Percentiles rank a stretch among this genome's conserved stretches.
Conservation (phyloP, 2,113 vertebrate species). For the Laticauda laticaudata region DNA sequence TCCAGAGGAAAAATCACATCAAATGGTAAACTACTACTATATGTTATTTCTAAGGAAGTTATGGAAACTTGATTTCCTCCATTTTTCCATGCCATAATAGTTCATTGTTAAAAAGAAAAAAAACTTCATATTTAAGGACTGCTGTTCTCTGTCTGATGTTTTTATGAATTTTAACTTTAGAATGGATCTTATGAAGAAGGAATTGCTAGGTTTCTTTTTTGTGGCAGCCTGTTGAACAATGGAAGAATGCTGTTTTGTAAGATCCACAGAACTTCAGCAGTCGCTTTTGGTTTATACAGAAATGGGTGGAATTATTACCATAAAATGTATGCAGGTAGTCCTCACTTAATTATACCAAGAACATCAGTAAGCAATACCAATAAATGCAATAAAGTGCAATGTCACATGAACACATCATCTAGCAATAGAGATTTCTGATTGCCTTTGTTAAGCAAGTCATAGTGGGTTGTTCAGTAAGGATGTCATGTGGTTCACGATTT, state of each 20-base stretch:
- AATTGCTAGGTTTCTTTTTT: neutral
- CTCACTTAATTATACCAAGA: too few species aligned
- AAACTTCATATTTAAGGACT: slow-evolving; percentile 32
- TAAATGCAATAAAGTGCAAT: neutral
- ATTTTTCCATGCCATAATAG: slow-evolving; percentile 40
- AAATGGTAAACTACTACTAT: slow-evolving; percentile 51
- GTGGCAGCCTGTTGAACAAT: neutral
- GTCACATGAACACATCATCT: neutral
- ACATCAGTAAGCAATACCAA: too few species aligned
- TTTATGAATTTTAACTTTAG: slow-evolving; percentile 19
- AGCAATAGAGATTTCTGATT: neutral
- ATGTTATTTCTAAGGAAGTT: slow-evolving; percentile 59
- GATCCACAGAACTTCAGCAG: neutral
- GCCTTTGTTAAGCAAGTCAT: neutral
- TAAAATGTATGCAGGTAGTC: neutral
- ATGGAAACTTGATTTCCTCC: slow-evolving; percentile 62
- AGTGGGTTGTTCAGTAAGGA: neutral
- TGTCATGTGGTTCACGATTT: neutral
- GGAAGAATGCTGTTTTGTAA: neutral
- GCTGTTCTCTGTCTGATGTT: slow-evolving; percentile 39
- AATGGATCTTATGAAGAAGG: too few species aligned
- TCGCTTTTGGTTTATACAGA: neutral
- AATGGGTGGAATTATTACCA: neutral
- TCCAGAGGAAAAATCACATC: slow-evolving; percentile 61
- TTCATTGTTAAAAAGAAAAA: slow-evolving; percentile 45